phyloP scores from a whole-genome alignment of 2,797 vertebrate genomes.

The Anguilla obscura region DNA sequence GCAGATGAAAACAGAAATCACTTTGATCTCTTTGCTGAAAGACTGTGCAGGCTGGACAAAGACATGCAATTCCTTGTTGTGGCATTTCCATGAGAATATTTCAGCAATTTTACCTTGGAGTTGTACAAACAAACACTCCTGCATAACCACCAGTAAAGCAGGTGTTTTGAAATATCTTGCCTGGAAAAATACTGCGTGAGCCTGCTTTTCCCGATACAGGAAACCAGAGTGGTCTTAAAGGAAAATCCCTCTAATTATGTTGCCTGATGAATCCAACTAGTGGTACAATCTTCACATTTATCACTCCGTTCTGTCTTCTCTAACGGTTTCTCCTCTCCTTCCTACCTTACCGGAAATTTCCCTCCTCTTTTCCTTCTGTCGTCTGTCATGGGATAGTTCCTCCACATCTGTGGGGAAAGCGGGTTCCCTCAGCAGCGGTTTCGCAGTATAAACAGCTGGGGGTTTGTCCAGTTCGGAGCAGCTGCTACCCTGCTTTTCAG shows the following conservation, averaged over 20 bases:
- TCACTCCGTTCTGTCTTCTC: not conserved
- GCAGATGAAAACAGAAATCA: not conserved
- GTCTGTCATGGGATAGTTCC: not conserved
- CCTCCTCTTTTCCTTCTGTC: not conserved
- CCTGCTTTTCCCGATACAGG: not conserved
- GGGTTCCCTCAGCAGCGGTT: not conserved
- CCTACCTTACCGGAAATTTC: not conserved
- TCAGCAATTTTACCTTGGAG: not conserved
- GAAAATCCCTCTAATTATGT: slow-evolving; percentile 1
- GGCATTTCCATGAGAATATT: not conserved
- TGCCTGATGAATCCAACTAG: not conserved
- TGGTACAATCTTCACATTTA: not conserved
- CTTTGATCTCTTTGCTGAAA: not conserved
- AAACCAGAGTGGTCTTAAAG: not conserved
- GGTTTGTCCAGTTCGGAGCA: slow-evolving; percentile 11
- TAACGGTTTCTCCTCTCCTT: not conserved
- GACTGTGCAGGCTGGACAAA: not conserved
- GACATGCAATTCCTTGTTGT: not conserved
- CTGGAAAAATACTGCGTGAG: not conserved
- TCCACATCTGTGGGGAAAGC: not conserved
- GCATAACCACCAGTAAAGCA: not conserved
- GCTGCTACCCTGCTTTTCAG: slow-evolving; percentile 9
- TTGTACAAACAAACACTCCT: not conserved
- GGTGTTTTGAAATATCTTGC: not conserved
- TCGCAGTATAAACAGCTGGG: not conserved